Conservation (phyloP, 2,113 vertebrate genomes). For the Pimephales promelas region DNA sequence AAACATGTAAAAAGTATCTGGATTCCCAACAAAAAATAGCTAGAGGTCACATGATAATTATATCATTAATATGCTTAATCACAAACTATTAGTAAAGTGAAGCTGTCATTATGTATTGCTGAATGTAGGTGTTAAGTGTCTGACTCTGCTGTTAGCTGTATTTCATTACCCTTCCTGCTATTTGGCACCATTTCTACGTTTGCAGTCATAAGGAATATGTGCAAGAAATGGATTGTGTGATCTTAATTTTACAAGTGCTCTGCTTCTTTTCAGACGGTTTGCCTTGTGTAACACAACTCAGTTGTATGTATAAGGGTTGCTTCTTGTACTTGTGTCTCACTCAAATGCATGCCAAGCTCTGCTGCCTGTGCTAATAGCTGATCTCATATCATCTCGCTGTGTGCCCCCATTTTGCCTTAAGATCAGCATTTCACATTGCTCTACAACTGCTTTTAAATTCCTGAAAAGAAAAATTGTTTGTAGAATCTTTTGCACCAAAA, state of each 20-base stretch:
- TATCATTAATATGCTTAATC: neutral
- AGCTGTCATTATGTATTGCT: neutral
- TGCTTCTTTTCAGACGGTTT: slow-evolving; percentile 79
- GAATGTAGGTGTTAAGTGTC: slow-evolving; percentile 7
- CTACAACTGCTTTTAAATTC: slow-evolving; percentile 60
- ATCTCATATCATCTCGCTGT: slow-evolving; percentile 73
- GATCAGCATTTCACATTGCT: slow-evolving; percentile 76
- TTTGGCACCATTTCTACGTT: slow-evolving; percentile 13
- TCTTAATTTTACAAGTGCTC: slow-evolving; percentile 75
- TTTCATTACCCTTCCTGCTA: neutral
- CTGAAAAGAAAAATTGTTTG: neutral
- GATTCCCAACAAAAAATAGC: slow-evolving; percentile 46
- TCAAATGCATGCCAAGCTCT: slow-evolving; percentile 75
- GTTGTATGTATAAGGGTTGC: slow-evolving; percentile 80
- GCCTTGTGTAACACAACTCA: slow-evolving; percentile 79
- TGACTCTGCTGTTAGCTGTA: slow-evolving; percentile 4
- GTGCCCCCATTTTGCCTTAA: slow-evolving; percentile 66
- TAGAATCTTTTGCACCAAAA: slow-evolving; percentile 9
- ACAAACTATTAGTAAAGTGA: neutral
- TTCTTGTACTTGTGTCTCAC: slow-evolving; percentile 72
- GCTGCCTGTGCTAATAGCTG: slow-evolving; percentile 75
- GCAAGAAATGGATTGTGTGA: slow-evolving; percentile 56
- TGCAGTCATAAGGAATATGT: slow-evolving; percentile 26
- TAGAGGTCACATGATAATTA: slow-evolving; percentile 72
- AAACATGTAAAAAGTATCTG: neutral